Base-by-base conservation (phyloP, 2,797 vertebrate genomes). In the Argyrosomus regius region DNA sequence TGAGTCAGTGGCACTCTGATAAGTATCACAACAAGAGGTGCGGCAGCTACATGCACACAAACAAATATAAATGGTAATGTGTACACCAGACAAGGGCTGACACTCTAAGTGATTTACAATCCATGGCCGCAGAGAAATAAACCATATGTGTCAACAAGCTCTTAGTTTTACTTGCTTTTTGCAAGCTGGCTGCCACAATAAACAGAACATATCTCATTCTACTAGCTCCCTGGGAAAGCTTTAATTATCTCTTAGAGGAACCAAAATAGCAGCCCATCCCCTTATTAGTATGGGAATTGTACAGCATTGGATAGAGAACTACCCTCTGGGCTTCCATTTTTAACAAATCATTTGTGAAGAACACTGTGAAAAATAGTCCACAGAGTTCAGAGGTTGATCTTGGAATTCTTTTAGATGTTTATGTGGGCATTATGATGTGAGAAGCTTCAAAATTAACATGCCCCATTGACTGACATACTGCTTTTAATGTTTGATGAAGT, bases 111-210 rank as follows among this genome's bases (percentile, higher is more conserved):
- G 79, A 94, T 91, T 89, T 89, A 89, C 71, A 82, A 66, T 72
- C 45, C 64, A 81, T 12, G 20, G 81, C 80, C 84, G 77, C 83
- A 83, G 57, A 86, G 70, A 91, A 89, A 92, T 77, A 90, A 92
- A 92, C 72, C 86, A 91, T 82, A 35, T 80, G 73, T 91, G 87
- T 91, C 82, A 91, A 93, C 83, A 91, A 87, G 79, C 66, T 73
- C 78, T 81, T 77, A 65, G 54, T 82, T 89, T 84, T 81, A 78
- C 61, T 88, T 83, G 69, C 49, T 80, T 85, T 90, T 82, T 76
- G 4, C 43, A 79, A 82, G 61, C 72, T 65, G 66, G 65, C 75
- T 87, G 85, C 87, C 83, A 89, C 50, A 82, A 85, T 87, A 75
- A 81, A 79, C 77, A 88, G 60, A 79, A 66, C 69, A 81, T 80